Percentiles rank a stretch among this genome's conserved stretches.
phyloP scores from a whole-genome alignment of 2,888 invertebrate genomes.

The Eupithecia abbreviata region DNA sequence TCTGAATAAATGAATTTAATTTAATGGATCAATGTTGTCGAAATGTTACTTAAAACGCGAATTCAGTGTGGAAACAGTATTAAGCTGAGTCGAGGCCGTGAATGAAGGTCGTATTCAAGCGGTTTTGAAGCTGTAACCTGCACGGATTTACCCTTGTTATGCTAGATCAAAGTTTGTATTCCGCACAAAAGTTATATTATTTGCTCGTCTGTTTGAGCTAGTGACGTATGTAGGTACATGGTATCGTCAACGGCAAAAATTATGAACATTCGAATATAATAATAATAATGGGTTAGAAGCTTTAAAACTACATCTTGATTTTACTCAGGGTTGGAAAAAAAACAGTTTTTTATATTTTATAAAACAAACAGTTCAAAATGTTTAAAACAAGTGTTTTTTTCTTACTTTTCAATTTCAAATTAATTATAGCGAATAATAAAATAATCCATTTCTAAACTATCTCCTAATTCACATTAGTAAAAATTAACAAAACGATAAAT shows the following conservation, averaged over 20 bases:
- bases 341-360: no score
- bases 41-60: not conserved
- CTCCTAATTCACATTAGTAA: no score
- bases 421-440: no score
- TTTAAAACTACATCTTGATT: no score
- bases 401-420: no score
- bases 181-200: slow-evolving; percentile 7
- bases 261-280: not conserved
- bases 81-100: not conserved
- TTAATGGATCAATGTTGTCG: not conserved
- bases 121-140: slow-evolving; percentile 7
- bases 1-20: no score
- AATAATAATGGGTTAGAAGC: no score
- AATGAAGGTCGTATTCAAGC: slow-evolving; percentile 13
- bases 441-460: no score
- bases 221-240: not conserved
- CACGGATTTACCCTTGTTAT: slow-evolving; percentile 25
- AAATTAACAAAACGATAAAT: no score
- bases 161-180: slow-evolving; percentile 12
- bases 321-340: no score
- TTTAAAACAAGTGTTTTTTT: no score
- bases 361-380: no score
- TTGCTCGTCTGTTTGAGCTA: slow-evolving; percentile 1
- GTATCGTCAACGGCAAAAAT: not conserved
- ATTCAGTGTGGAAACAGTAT: not conserved